Evolutionary conservation across 2,888 invertebrate species (phyloP), one percentile per base, ranked within the genome.

Genomic region (Troglohyphantes excavatus): DNA sequence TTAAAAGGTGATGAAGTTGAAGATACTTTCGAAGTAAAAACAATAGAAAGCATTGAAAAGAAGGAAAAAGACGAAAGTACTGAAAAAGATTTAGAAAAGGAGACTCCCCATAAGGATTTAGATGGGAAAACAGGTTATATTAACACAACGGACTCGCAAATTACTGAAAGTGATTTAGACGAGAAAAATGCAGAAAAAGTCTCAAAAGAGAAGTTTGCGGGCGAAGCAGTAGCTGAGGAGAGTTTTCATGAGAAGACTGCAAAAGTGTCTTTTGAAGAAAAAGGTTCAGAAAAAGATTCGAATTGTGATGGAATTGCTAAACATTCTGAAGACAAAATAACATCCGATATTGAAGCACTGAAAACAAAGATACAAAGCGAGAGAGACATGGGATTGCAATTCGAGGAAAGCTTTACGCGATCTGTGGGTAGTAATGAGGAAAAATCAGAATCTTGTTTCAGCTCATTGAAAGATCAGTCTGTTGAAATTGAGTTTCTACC

Each of bases 401-500:
- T 61, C 27, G 76, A 89, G n/a, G 89, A 84, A 65, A 63, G 6
- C 46, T 13, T 68, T 23, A 26, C 78, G 7, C 63, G 43, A 6
- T 89, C 89, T 13, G 59, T 53, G 7, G 79, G 85, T 7, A 85
- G 84, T 23, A 73, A 11, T 11, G 83, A 76, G 76, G 89, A 83
- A 27, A 89, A 78, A 63, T 89, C 89, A 46, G 90, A 85, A 2
- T 90, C 90, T 17, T 65, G 89, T 33, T 82, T 82, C 9, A 84
- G 89, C 46, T 90, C 90, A 7, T 23, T 53, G 19, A 90, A 73
- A 72, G 90, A 90, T 11, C 70, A 70, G 2, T 90, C 90, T 39
- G 76, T 85, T n/a, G 90, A 90, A 65, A 83, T 90, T 43, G 90
- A 90, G 61, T 83, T 90, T 73, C 26, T 90, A 5, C 90, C 90